Evolutionary conservation across 2,888 invertebrate species (phyloP), one percentile per base, ranked within the genome.

Genomic region (Cremastinae sp.): DNA sequence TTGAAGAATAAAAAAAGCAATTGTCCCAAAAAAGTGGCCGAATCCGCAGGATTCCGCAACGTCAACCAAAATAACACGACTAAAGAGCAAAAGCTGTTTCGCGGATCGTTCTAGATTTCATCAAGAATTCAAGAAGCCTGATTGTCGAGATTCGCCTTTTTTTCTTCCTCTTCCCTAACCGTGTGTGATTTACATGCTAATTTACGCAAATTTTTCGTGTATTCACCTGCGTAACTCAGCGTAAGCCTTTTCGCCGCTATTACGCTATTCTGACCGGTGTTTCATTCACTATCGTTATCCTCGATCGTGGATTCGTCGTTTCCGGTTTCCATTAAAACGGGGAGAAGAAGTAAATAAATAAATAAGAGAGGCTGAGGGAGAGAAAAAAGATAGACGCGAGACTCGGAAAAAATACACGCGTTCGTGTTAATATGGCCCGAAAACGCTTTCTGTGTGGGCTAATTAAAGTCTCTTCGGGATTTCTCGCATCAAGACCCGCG

Each of bases 151-250:
- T 58, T 62, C 38, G 34, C 45, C 62, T 75, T 58, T 71, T 69
- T 68, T 75, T 74, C 56, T 12, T 43, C 49, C 4, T 20, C 41
- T 47, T 49, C 51, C 38, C 12, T 28, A 16, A 53, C 43, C 36
- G 51, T 18, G 58, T 16, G 62, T 54, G 65, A 74, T 74, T 74
- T 73, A 65, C 56, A 77, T 78, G 74, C 62, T 74, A 77, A 77
- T 78, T 65, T 74, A 77, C 54, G 77, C 61, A 79, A 77, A 79
- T 79, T 62, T 54, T 69, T 74, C 66, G 72, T 68, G 68, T 74
- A 69, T 68, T 56, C 75, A 61, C 61, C 59, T 71, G 69, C 69
- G 53, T 64, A 65, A 75, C 64, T 58, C 71, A 7, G 45, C 64
- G 66, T 36, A 20, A 78, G 66, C 59, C 77, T 78, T 73, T 75